Conservation (phyloP, 2,113 vertebrate genomes). For the Willisornis vidua region DNA sequence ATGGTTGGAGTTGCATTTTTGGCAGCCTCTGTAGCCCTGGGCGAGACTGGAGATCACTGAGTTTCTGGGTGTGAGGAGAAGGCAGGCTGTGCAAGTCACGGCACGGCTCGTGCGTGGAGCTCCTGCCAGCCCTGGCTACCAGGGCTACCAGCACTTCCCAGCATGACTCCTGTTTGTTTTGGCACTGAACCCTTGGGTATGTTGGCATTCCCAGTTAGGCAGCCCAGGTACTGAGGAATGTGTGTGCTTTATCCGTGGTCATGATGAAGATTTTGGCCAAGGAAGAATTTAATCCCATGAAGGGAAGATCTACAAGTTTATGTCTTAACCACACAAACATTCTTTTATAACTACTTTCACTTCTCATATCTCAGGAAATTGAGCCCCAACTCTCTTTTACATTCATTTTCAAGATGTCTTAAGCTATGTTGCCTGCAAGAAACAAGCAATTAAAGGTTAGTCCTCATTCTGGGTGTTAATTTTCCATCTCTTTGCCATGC, state of each 20-base stretch:
- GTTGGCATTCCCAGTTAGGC: not conserved
- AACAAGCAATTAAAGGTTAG: not conserved
- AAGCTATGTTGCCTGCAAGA: not conserved
- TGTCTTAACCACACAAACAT: not conserved
- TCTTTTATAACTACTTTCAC: not conserved
- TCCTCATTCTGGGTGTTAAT: not conserved
- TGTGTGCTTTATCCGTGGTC: not conserved
- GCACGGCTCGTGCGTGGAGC: accelerated
- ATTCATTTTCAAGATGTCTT: not conserved
- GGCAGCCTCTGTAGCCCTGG: not conserved
- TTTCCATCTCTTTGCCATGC: not conserved
- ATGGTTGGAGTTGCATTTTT: not conserved
- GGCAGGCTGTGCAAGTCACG: not conserved
- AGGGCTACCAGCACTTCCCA: not conserved
- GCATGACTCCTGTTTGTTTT: not conserved
- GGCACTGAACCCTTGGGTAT: not conserved
- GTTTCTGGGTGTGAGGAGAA: conserved; percentile 11
- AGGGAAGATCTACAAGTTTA: not conserved
- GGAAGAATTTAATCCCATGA: not conserved
- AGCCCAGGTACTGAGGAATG: not conserved
- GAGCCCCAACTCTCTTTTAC: not conserved
- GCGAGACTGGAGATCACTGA: not conserved
- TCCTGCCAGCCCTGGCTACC: not conserved
- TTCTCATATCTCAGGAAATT: not conserved
- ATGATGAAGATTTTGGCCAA: not conserved